These are phyloP conservation scores for Lagothrix lagotricha DNA, from an alignment of 2,797 vertebrate species.

Conservation along the genomic window DNA sequence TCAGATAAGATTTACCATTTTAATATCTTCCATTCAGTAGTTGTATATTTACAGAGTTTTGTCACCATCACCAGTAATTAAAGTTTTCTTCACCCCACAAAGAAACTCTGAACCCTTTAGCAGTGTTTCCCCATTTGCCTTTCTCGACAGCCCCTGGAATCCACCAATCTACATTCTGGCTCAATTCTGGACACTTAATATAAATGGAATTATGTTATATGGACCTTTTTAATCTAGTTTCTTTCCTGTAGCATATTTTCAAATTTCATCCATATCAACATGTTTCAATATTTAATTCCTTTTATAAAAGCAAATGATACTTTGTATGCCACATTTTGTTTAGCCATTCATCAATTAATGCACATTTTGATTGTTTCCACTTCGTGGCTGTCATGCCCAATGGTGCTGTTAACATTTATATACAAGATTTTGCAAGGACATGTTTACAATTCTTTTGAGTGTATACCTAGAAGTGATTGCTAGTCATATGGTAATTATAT, in stretches of 20 bases:
- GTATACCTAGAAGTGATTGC: not conserved
- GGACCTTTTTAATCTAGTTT: not conserved
- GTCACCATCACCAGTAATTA: not conserved
- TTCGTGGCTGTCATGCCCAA: not conserved
- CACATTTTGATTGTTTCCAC: not conserved
- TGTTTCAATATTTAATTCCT: not conserved
- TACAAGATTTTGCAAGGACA: not conserved
- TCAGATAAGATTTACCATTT: not conserved
- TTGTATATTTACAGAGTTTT: not conserved
- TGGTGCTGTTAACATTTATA: not conserved
- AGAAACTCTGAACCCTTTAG: not conserved
- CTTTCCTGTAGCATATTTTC: not conserved
- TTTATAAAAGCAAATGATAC: not conserved
- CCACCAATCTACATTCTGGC: not conserved
- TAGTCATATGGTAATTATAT: not conserved
- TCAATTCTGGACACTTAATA: not conserved
- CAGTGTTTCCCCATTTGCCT: not conserved
- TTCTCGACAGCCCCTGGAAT: not conserved
- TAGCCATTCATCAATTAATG: not conserved
- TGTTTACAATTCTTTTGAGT: not conserved
- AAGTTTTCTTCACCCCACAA: not conserved
- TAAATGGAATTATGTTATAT: not conserved
- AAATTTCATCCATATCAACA: not conserved
- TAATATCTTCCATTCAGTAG: not conserved
- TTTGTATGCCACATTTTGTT: not conserved